Evolutionary conservation across 2,888 invertebrate genomes (phyloP), one percentile per base, ranked within the genome.

Genomic region (Cephus nigrinus): DNA sequence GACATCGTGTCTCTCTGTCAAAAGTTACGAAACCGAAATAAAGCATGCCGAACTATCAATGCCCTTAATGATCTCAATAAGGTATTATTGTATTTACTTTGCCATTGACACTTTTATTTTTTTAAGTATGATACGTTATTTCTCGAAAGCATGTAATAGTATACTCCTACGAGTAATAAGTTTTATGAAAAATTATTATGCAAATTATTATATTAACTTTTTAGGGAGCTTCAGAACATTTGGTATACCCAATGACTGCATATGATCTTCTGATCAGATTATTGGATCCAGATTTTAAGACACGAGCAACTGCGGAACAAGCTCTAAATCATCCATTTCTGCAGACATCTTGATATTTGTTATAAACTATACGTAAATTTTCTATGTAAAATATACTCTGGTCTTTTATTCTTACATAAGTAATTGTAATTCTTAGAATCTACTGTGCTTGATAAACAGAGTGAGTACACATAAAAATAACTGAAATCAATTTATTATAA

Each of bases 251-350:
- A 33, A 93, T 94, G 85, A 92, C 94, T 81, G 97, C 97, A 1
- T 97, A 95, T 92, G 94, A 96, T 88, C 93, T 98, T 82, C 93
- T 97, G 78, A 92, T 92, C 82, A 93, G 93, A 76, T 93, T 98
- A 84, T 92, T 98, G 84, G 96, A 96, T 90, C 93, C 96, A n/a
- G 94, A 96, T 93, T 96, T 96, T n/a, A 92, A 93, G 86, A 93
- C 93, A 55, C 94, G 97, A 85, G 94, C 95, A 81, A 93, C 95
- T 12, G 97, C 97, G 40, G 93, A 93, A 31, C 93, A 94, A 79
- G 97, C 97, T 71, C 92, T 97, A 40, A 90, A 92, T 71, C 97
- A 97, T 93, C 94, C 96, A 75, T 97, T 97, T 92, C 93, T 97
- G 0, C 40, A 40, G 15, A 40, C 40, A 4, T 40, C 40, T 15